Evolutionary conservation across 2,113 vertebrate species (phyloP).

Genomic region (Gadus chalcogrammus): DNA sequence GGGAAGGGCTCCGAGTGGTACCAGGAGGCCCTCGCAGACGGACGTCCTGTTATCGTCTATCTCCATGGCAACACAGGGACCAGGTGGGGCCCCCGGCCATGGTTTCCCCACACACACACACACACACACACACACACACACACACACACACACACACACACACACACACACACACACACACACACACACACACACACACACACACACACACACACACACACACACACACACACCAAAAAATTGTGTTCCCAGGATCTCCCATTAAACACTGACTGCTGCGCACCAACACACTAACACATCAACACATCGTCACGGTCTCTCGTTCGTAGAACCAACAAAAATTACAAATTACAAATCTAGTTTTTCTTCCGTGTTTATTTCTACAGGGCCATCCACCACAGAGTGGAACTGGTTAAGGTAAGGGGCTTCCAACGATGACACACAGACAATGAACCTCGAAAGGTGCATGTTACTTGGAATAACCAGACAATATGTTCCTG

Average conservation of each 20-base stretch:
- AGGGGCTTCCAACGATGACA: too few relatives aligned
- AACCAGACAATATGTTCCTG: not conserved
- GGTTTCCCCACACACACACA: too few relatives aligned
- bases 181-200: constrained; percentile 1
- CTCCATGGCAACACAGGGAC: constrained; percentile 82
- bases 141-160: too few relatives aligned
- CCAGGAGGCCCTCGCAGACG: constrained; percentile 71
- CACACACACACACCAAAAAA: constrained; percentile 27
- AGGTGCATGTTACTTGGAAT: not conserved
- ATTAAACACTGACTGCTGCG: not conserved
- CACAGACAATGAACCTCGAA: too few relatives aligned
- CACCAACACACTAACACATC: not conserved
- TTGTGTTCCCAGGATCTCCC: constrained; percentile 44
- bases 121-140: too few relatives aligned
- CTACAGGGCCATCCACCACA: constrained; percentile 75
- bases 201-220: too few relatives aligned
- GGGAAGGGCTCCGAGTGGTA: constrained; percentile 77
- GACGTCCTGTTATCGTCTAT: constrained; percentile 80
- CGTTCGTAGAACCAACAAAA: too few relatives aligned
- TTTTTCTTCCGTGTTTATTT: constrained; percentile 2
- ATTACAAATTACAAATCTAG: too few relatives aligned
- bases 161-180: too few relatives aligned
- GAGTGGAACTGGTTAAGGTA: constrained; percentile 81
- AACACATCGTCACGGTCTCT: too few relatives aligned
- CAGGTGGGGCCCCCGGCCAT: constrained; percentile 66